A percentile compares a stretch with the other conserved stretches of the same genome.
Evolutionary conservation across 2,888 invertebrate genomes (phyloP).

Genomic region (Nomada ferruginata): DNA sequence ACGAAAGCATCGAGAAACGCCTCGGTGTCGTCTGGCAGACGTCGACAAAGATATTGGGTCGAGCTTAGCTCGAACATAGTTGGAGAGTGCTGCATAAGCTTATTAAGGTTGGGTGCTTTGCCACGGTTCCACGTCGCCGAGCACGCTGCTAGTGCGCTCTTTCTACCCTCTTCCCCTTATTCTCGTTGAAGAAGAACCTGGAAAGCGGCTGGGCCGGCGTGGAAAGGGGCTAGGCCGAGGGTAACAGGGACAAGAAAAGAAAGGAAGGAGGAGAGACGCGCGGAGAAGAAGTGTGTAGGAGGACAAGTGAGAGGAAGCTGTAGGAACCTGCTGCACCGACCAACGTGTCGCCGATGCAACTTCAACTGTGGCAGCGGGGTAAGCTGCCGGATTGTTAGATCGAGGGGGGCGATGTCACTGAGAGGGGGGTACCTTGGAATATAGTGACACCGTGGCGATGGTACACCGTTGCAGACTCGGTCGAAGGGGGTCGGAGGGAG

Average conservation of each 20-base stretch:
- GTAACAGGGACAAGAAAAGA: not conserved
- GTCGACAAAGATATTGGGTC: conserved; percentile 67
- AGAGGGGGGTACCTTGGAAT: conserved; percentile 41
- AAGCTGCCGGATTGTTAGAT: conserved; percentile 60
- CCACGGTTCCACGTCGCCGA: conserved; percentile 62
- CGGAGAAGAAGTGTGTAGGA: not conserved
- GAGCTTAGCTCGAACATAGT: conserved; percentile 70
- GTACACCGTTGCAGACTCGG: conserved; percentile 45
- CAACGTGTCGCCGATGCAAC: conserved; percentile 55
- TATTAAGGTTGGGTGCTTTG: conserved; percentile 77
- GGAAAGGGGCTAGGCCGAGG: conserved; percentile 28
- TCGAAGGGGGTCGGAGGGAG: conserved; percentile 42
- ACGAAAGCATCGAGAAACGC: conserved; percentile 10
- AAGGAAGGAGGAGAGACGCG: not conserved
- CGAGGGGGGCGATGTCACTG: conserved; percentile 62
- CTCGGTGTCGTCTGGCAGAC: conserved; percentile 59
- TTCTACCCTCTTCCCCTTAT: conserved; percentile 45
- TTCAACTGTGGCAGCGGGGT: conserved; percentile 43
- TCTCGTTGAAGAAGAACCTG: conserved; percentile 45
- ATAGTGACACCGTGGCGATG: conserved; percentile 32
- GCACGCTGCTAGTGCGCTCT: conserved; percentile 48
- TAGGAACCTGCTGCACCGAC: conserved; percentile 58
- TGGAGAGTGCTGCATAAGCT: conserved; percentile 83
- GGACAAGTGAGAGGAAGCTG: conserved; percentile 13
- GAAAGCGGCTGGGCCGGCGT: conserved; percentile 31